phyloP scores from a whole-genome alignment of 2,888 invertebrate species.

The Leptodirus hochenwartii region DNA sequence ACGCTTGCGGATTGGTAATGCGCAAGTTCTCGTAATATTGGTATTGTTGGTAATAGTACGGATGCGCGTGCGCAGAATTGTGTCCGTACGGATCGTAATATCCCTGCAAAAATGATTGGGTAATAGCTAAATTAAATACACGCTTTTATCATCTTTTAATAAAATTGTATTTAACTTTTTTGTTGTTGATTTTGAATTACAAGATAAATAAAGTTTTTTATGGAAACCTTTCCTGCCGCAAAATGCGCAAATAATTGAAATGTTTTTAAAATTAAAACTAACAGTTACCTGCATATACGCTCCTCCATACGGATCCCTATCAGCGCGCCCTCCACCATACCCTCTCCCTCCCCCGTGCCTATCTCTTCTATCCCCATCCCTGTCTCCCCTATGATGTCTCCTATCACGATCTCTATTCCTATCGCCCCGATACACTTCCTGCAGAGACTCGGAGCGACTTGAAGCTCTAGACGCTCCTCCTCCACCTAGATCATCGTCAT shows the following conservation, averaged over 20 bases:
- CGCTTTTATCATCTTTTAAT: background rate
- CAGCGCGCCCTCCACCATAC: slow-evolving; percentile 21
- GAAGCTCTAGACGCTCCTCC: slow-evolving; percentile 21
- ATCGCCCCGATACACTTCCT: slow-evolving; percentile 17
- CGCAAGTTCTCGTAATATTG: slow-evolving; percentile 64
- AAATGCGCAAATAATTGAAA: slow-evolving; percentile 3
- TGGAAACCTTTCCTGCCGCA: no score
- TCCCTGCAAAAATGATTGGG: slow-evolving; percentile 17
- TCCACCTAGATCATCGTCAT: slow-evolving; percentile 25
- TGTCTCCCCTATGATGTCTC: slow-evolving; percentile 18
- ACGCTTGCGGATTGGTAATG: slow-evolving; percentile 58
- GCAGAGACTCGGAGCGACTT: slow-evolving; percentile 19
- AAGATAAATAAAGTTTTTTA: no score
- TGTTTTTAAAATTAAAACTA: no score
- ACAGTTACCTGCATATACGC: slow-evolving; percentile 22
- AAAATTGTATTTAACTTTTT: slow-evolving; percentile 5
- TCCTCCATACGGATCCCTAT: slow-evolving; percentile 20
- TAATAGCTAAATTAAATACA: background rate
- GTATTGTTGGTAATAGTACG: slow-evolving; percentile 41
- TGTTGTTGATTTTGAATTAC: slow-evolving; percentile 5
- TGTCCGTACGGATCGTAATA: slow-evolving; percentile 39
- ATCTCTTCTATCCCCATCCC: slow-evolving; percentile 25
- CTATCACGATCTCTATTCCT: slow-evolving; percentile 24
- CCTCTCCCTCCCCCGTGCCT: slow-evolving; percentile 16
- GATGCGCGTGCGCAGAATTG: no score